Percentiles rank a stretch among this genome's conserved stretches.
These are phyloP conservation scores for Hafferia zeledoni DNA, from an alignment of 2,797 vertebrate genomes.

Conservation along the genomic window DNA sequence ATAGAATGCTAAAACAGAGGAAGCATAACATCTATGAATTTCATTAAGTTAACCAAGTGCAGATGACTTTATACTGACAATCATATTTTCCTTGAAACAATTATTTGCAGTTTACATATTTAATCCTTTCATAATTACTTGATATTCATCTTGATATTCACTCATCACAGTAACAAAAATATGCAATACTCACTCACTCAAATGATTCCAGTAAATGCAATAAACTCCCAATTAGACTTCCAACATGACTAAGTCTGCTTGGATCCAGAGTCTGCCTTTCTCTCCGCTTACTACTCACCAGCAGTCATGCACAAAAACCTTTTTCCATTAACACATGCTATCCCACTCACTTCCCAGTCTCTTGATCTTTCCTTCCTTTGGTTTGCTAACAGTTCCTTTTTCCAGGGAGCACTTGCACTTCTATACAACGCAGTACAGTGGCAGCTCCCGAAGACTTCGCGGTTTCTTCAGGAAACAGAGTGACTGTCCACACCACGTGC, in stretches of 20 bases:
- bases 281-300: background rate
- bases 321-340: background rate
- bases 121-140: slow-evolving; percentile 34
- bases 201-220: background rate
- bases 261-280: background rate
- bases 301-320: background rate
- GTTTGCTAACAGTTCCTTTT: background rate
- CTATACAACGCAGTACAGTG: background rate
- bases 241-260: background rate
- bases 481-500: background rate
- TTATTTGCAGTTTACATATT: slow-evolving; percentile 35
- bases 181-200: background rate
- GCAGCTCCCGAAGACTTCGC: background rate
- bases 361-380: background rate
- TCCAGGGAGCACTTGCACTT: slow-evolving; percentile 1
- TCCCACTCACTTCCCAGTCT: background rate
- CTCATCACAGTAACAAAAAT: background rate
- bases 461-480: background rate
- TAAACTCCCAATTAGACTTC: background rate
- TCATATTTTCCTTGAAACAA: slow-evolving; percentile 20
- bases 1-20: background rate
- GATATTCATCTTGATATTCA: background rate
- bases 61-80: background rate
- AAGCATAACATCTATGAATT: background rate
- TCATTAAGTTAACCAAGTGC: background rate